Conservation (phyloP, 2,113 vertebrate species). For the Anoura caudifer region DNA sequence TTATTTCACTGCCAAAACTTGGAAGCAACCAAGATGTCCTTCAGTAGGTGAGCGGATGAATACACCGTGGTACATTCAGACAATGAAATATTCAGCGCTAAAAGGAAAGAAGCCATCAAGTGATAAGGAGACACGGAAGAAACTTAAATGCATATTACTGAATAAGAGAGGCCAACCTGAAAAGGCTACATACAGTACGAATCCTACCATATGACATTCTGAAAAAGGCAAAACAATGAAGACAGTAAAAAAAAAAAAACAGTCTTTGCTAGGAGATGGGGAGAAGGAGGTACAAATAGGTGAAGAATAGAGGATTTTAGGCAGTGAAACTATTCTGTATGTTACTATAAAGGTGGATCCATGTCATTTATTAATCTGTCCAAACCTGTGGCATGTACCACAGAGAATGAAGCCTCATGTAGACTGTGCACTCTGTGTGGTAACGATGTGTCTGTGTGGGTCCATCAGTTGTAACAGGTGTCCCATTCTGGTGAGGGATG, state of each 20-base stretch:
- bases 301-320: neutral
- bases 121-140: neutral
- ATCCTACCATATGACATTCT: neutral
- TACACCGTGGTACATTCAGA: neutral
- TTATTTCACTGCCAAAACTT: neutral
- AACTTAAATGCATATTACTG: neutral
- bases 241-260: neutral
- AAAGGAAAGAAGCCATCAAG: neutral
- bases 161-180: neutral
- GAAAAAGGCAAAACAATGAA: neutral
- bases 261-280: neutral
- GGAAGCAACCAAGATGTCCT: neutral
- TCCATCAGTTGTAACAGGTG: neutral
- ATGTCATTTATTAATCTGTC: neutral
- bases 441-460: neutral
- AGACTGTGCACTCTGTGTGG: neutral
- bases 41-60: neutral
- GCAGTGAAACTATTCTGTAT: neutral
- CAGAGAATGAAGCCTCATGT: neutral
- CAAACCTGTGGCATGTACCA: neutral
- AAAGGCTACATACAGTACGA: neutral
- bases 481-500: neutral
- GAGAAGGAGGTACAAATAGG: neutral
- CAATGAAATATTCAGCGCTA: neutral
- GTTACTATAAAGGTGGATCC: neutral